Conservation (phyloP, 2,113 vertebrate genomes). For the Myxocyprinus asiaticus region DNA sequence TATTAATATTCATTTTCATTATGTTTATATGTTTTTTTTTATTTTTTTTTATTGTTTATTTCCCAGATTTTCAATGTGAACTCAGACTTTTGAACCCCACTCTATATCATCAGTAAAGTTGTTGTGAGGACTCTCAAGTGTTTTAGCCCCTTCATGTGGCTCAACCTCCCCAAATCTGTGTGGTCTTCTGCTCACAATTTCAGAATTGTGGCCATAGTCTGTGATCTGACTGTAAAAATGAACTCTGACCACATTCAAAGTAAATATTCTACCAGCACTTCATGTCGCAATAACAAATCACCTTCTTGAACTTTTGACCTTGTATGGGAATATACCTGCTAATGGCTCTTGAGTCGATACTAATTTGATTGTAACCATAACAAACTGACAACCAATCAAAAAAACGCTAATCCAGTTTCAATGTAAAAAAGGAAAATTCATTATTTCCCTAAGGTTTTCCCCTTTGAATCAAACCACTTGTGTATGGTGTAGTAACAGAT, state of each 20-base stretch:
- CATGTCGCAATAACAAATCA: not conserved
- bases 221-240: slow-evolving; percentile 7
- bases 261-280: slow-evolving; percentile 23
- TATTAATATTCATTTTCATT: too few species aligned
- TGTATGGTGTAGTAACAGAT: too few species aligned
- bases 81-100: too few species aligned
- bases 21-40: too few species aligned
- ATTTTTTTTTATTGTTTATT: too few species aligned
- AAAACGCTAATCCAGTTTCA: not conserved
- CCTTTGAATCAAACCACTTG: too few species aligned
- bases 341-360: slow-evolving; percentile 14
- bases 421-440: not conserved
- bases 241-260: slow-evolving; percentile 13
- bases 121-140: slow-evolving; percentile 25
- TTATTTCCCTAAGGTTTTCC: not conserved
- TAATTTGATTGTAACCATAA: not conserved
- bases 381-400: not conserved
- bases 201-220: slow-evolving; percentile 9
- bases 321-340: not conserved
- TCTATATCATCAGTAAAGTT: not conserved
- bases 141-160: slow-evolving; percentile 4
- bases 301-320: slow-evolving; percentile 16
- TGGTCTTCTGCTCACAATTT: slow-evolving; percentile 36
- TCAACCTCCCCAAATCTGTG: slow-evolving; percentile 20
- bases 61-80: too few species aligned